A percentile compares a stretch with the other conserved stretches of the same genome.
Conservation (phyloP, 2,113 vertebrate species). For the Calidris pugnax region DNA sequence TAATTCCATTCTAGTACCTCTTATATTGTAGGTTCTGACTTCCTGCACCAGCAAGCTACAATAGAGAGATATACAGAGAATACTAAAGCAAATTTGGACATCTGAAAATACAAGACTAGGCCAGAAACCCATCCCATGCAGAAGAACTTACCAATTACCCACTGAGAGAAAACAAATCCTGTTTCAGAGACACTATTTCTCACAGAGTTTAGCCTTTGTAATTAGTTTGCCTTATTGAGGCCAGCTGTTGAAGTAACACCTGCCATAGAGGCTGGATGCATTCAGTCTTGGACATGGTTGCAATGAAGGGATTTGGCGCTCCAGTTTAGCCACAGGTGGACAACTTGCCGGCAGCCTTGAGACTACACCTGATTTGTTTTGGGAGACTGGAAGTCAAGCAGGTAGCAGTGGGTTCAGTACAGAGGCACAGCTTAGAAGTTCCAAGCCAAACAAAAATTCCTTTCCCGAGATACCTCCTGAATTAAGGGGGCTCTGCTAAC, state of each 20-base stretch:
- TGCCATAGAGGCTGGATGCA: background rate
- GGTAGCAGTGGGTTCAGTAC: background rate
- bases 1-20: slow-evolving; percentile 16
- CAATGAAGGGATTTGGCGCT: background rate
- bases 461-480: background rate
- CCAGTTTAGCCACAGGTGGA: background rate
- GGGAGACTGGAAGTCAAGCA: background rate
- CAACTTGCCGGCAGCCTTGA: background rate
- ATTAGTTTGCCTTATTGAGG: slow-evolving; percentile 31
- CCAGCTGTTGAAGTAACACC: slow-evolving; percentile 23
- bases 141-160: background rate
- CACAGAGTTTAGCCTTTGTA: slow-evolving; percentile 3
- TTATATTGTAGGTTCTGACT: slow-evolving; percentile 2
- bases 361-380: background rate
- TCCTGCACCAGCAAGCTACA: background rate
- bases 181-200: slow-evolving; percentile 24
- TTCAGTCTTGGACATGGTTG: background rate
- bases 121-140: background rate
- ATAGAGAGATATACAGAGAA: background rate
- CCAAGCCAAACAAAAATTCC: background rate
- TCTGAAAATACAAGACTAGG: background rate
- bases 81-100: background rate
- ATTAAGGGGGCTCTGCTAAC: background rate
- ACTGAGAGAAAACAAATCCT: background rate
- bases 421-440: background rate